phyloP scores from a whole-genome alignment of 2,797 vertebrate species.

The Myotis planiceps region DNA sequence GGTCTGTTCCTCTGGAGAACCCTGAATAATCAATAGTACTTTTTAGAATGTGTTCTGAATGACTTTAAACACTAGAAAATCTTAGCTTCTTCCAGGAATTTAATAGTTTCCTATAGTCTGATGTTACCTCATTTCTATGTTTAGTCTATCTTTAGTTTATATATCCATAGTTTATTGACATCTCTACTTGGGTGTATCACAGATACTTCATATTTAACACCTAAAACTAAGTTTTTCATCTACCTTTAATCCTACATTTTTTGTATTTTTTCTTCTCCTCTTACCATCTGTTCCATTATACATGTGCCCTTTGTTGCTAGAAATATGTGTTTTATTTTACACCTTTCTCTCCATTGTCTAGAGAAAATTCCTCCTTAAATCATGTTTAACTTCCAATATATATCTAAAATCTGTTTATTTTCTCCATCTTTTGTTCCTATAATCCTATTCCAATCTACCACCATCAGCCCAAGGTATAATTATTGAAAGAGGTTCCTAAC shows the following conservation, averaged over 20 bases:
- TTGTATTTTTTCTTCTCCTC: background rate
- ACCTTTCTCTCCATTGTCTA: background rate
- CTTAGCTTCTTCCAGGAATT: background rate
- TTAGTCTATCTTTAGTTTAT: background rate
- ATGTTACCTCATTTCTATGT: background rate
- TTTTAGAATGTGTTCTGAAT: background rate
- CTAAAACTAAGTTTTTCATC: background rate
- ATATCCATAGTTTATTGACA: background rate
- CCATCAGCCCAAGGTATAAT: background rate
- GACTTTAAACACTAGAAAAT: background rate
- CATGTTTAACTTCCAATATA: background rate
- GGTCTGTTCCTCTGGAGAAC: background rate
- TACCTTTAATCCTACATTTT: background rate
- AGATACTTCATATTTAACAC: background rate
- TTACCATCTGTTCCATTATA: background rate
- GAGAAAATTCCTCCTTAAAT: background rate
- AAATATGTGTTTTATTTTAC: background rate
- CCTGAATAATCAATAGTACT: background rate
- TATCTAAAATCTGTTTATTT: background rate
- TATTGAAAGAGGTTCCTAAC: background rate
- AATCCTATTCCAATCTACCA: background rate
- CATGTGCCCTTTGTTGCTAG: background rate
- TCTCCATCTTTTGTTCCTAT: background rate
- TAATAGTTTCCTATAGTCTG: background rate
- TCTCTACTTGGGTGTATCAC: background rate